phyloP scores from a whole-genome alignment of 2,888 invertebrate species.

The Rhorus exstirpatorius region DNA sequence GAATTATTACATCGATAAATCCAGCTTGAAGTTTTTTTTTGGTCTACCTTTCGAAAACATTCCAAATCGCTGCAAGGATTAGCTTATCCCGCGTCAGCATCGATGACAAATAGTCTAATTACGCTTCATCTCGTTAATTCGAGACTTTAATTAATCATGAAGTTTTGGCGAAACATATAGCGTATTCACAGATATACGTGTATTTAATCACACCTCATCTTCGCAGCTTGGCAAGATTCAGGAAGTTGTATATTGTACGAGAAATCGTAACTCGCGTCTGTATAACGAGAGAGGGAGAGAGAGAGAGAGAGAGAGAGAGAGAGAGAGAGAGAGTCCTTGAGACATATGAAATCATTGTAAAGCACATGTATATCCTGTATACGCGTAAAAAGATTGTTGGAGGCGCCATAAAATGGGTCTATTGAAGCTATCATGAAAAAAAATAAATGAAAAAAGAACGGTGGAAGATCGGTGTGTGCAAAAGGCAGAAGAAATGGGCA shows the following conservation, averaged over 20 bases:
- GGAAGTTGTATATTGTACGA: constrained; percentile 49
- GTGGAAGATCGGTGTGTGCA: constrained; percentile 28
- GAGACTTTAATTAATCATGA: constrained; percentile 35
- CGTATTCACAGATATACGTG: not conserved
- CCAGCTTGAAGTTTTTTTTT: too few relatives aligned
- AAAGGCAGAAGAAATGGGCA: constrained; percentile 42
- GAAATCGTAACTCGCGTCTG: constrained; percentile 32
- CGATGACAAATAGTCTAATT: constrained; percentile 36
- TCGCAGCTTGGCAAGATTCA: constrained; percentile 13
- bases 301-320: too few relatives aligned
- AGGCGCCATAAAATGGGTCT: constrained; percentile 32
- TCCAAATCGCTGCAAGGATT: not conserved
- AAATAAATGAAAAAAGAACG: constrained; percentile 15
- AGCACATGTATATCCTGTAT: constrained; percentile 4
- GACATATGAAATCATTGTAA: constrained; percentile 47
- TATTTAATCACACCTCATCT: constrained; percentile 18
- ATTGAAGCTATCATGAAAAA: constrained; percentile 16
- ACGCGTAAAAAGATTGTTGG: constrained; percentile 4
- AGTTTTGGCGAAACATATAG: constrained; percentile 19
- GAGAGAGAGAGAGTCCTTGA: constrained; percentile 49
- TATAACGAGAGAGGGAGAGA: too few relatives aligned
- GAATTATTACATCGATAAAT: too few relatives aligned
- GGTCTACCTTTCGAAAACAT: not conserved
- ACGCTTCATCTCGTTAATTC: constrained; percentile 18
- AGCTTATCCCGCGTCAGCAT: not conserved